Evolutionary conservation across 1,140 invertebrate species (phyloP), one percentile per base, ranked within the genome.

Genomic region (Heliconius hermathena): DNA sequence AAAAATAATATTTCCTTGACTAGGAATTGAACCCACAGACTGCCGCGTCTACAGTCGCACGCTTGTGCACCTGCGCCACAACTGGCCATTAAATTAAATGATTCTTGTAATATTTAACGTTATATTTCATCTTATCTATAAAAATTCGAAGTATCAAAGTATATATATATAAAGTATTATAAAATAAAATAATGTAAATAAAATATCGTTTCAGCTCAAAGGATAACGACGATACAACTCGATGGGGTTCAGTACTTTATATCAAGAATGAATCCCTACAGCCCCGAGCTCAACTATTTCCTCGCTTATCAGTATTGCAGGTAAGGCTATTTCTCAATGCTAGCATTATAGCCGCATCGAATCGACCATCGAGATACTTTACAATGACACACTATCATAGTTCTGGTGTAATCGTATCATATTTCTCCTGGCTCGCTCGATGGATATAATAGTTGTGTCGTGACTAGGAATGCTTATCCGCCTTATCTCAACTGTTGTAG

Each of bases 171-270:
- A 22, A 66, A 26, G 22, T 66, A n/a, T 66, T 66, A 66, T 66
- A 4, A 66, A 11, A 11, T 60, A 26, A 13, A 84, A 88, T 90
- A 38, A 72, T 41, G n/a, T 26, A 20, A 38, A 72, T 66, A 75
- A 60, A 38, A 26, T 81, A 52, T 94, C 90, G 93, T 96, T 95
- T 26, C 95, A 98, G 97, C 96, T 86, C 97, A 98, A 95, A 96
- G 97, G 93, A 98, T 97, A 94, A 97, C 97, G 38, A 98, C 97
- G 74, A 97, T 98, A 84, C 97, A 97, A 88, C 89, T 98, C 88
- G 97, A 97, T 94, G 97, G 97, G 71, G 97, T 97, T 38, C 97
- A 98, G 88, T 98, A 98, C 90, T 98, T 98, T 92, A 97, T 98
- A 78, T 98, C 97, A 81, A 95, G 97, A 87, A 97, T 98, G 96